phyloP scores from a whole-genome alignment of 2,888 invertebrate species.

The Yponomeuta cagnagella region DNA sequence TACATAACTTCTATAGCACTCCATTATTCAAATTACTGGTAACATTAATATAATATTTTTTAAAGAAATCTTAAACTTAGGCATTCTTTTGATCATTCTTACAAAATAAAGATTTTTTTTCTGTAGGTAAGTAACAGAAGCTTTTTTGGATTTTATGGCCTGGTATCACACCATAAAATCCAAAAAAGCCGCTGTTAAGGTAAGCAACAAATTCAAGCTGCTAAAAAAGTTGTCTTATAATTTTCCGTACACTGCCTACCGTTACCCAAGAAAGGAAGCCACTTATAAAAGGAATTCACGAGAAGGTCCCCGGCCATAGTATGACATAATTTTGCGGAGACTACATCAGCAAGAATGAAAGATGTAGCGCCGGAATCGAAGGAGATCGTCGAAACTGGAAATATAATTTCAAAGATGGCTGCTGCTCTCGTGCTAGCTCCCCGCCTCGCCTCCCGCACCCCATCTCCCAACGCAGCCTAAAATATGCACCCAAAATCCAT shows the following conservation, averaged over 20 bases:
- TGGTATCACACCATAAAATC: no score
- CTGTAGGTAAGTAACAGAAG: no score
- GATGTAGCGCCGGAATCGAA: slow-evolving; percentile 50
- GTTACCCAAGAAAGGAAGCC: neutral
- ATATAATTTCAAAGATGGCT: slow-evolving; percentile 75
- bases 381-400: slow-evolving; percentile 67
- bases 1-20: neutral
- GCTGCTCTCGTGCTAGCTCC: slow-evolving; percentile 56
- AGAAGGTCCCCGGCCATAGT: slow-evolving; percentile 10
- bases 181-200: no score
- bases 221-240: neutral
- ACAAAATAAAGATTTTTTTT: no score
- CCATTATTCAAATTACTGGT: no score
- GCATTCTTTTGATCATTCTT: no score
- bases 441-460: slow-evolving; percentile 33
- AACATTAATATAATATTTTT: no score
- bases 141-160: no score
- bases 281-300: neutral
- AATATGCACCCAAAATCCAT: slow-evolving; percentile 77
- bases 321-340: slow-evolving; percentile 34
- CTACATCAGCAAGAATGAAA: slow-evolving; percentile 43
- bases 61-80: no score
- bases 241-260: neutral
- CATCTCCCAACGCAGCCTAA: slow-evolving; percentile 63
- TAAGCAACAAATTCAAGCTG: no score